Conservation (phyloP, 1,140 invertebrate species). For the Campoletis sonorensis region DNA sequence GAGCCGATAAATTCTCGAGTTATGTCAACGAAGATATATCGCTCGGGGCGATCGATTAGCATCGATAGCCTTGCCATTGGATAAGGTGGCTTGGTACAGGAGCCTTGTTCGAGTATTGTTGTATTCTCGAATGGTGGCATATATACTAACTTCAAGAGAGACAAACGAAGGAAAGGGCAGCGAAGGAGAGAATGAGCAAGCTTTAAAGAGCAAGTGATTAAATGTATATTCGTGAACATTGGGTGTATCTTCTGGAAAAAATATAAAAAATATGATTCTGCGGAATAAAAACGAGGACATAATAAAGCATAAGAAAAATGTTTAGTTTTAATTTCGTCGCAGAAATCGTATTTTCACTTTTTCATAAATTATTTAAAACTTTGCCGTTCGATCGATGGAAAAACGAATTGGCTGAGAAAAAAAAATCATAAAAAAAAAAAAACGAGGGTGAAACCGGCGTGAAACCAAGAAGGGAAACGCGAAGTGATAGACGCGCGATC, state of each 20-base stretch:
- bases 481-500: neutral
- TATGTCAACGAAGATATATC: conserved; percentile 71
- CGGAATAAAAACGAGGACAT: conserved; percentile 39
- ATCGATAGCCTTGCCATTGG: conserved; percentile 61
- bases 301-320: conserved; percentile 16
- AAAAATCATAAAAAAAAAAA: too few species aligned
- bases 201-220: conserved; percentile 16
- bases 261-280: too few species aligned
- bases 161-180: conserved; percentile 11
- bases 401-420: too few species aligned
- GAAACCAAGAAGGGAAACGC: too few species aligned
- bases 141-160: neutral
- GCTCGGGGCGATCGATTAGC: conserved; percentile 67
- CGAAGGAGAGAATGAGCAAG: conserved; percentile 22
- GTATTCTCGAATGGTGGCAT: conserved; percentile 35
- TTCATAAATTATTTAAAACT: too few species aligned
- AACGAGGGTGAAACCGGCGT: too few species aligned
- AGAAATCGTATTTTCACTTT: too few species aligned
- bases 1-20: conserved; percentile 71
- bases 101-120: conserved; percentile 30
- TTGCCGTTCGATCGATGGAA: too few species aligned
- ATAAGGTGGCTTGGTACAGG: conserved; percentile 52
- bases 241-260: neutral
- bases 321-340: neutral
- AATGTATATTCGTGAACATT: neutral